Evolutionary conservation across 2,888 invertebrate species (phyloP).

Genomic region (Athalia rosae): DNA sequence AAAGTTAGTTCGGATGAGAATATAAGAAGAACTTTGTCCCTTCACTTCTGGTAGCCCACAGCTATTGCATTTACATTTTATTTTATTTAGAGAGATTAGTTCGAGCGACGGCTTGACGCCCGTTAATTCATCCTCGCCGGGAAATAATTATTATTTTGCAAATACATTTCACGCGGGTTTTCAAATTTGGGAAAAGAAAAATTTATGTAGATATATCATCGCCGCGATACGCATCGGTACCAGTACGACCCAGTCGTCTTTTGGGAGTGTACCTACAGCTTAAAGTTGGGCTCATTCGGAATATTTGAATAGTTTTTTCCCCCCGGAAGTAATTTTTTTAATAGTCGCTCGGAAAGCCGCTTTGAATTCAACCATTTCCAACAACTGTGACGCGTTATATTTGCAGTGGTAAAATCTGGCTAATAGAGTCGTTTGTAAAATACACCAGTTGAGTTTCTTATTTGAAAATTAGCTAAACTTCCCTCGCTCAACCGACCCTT

Average conservation of each 20-base stretch:
- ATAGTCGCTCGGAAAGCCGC: conserved; percentile 15
- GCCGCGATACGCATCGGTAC: not conserved
- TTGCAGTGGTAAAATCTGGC: conserved; percentile 43
- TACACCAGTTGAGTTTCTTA: conserved; percentile 39
- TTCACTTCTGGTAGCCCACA: not conserved
- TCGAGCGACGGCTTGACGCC: not conserved
- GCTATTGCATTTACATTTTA: conserved; percentile 33
- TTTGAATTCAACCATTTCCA: conserved; percentile 32
- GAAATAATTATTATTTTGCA: not conserved
- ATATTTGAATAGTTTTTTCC: conserved; percentile 33
- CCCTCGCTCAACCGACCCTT: conserved; percentile 2
- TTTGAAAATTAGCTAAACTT: conserved; percentile 27
- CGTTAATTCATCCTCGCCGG: not conserved
- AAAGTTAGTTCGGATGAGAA: conserved; percentile 33
- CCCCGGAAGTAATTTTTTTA: conserved; percentile 24
- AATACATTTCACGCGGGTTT: not conserved
- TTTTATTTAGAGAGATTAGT: conserved; percentile 42
- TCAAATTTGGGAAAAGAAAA: no score
- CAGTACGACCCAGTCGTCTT: not conserved
- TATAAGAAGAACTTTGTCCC: conserved; percentile 17
- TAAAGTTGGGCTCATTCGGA: conserved; percentile 3
- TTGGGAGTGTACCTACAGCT: not conserved
- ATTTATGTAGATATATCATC: not conserved
- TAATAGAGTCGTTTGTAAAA: conserved; percentile 44
- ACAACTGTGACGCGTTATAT: conserved; percentile 41